Conservation (phyloP, 1,140 invertebrate species). For the Pentalonia nigronervosa region DNA sequence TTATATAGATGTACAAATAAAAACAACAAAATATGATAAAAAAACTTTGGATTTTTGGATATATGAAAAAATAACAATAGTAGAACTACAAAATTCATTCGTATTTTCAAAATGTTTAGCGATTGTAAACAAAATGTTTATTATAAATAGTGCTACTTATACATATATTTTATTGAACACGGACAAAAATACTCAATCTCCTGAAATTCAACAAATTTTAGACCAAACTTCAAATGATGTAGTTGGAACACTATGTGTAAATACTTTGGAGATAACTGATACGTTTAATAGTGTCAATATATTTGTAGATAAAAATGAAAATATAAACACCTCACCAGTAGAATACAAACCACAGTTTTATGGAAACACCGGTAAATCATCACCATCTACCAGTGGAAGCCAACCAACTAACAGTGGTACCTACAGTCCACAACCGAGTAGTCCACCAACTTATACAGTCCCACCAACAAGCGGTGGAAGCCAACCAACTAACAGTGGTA, state of each 20-base stretch:
- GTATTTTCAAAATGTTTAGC: background rate
- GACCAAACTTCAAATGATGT: background rate
- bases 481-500: no score
- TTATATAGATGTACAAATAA: background rate
- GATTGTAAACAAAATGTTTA: background rate
- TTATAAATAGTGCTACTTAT: background rate
- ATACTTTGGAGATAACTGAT: background rate
- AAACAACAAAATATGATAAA: background rate
- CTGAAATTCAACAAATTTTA: background rate
- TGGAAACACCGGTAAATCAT: no score
- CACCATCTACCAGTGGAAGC: no score
- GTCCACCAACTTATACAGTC: no score
- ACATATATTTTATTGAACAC: background rate
- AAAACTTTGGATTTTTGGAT: background rate
- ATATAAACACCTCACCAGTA: background rate
- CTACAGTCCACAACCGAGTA: no score
- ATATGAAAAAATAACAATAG: background rate
- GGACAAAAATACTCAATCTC: background rate
- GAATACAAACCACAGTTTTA: no score
- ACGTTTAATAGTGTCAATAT: background rate
- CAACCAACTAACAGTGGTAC: no score
- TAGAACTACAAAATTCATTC: background rate
- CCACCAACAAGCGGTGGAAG: no score
- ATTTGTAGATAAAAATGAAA: background rate
- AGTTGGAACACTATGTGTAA: background rate